A percentile compares a stretch with the other conserved stretches of the same genome.
Evolutionary conservation across 92 coral and sea anemone genomes (phyloP).

Genomic region (Zoanthus sociatus): DNA sequence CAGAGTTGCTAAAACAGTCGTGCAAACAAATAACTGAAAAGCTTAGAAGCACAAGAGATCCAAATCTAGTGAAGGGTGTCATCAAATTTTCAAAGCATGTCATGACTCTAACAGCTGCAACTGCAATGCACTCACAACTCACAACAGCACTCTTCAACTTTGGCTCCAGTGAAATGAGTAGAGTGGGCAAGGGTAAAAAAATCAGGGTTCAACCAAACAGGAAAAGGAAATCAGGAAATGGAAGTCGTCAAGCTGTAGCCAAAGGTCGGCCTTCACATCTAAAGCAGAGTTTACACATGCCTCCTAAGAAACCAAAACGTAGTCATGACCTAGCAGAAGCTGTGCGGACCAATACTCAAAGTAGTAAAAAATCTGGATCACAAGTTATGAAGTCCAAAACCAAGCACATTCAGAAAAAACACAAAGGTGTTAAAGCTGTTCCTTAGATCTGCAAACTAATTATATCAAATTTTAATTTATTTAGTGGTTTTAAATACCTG

Average conservation of each 20-base stretch:
- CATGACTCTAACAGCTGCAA: conserved; percentile 30
- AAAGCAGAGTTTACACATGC: conserved; percentile 49
- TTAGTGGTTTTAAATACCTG: conserved; percentile 21
- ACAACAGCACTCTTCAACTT: conserved; percentile 63
- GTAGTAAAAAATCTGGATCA: conserved; percentile 64
- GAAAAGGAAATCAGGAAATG: conserved; percentile 65
- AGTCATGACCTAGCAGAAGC: conserved; percentile 50
- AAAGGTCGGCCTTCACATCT: conserved; percentile 60
- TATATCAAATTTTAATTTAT: background rate
- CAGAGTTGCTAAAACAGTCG: conserved; percentile 54
- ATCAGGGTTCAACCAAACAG: conserved; percentile 64
- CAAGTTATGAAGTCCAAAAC: conserved; percentile 66
- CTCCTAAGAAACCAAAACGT: conserved; percentile 60
- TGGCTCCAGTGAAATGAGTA: conserved; percentile 57
- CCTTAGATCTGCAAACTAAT: conserved; percentile 11
- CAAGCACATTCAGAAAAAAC: conserved; percentile 58
- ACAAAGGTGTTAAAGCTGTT: conserved; percentile 8
- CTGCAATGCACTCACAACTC: conserved; percentile 61
- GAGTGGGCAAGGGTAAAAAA: conserved; percentile 48
- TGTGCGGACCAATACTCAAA: conserved; percentile 54
- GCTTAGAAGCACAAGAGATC: conserved; percentile 63
- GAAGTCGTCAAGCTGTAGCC: conserved; percentile 62
- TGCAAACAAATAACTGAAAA: conserved; percentile 59
- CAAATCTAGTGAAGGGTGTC: conserved; percentile 62
- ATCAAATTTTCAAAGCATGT: conserved; percentile 65